Evolutionary conservation across 2,888 invertebrate species (phyloP), one percentile per base, ranked within the genome.

Genomic region (Notocelia uddmanniana): DNA sequence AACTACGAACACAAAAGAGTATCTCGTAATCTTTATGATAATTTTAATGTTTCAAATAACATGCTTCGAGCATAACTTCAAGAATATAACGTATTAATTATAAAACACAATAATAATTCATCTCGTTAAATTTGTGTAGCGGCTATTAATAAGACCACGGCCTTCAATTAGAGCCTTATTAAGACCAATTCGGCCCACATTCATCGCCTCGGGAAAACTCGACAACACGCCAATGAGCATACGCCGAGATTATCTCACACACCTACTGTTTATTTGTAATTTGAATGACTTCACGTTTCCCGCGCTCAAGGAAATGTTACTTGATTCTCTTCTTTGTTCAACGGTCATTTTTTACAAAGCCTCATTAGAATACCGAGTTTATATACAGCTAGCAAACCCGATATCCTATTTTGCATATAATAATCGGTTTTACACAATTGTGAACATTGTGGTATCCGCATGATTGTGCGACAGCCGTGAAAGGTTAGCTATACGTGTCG

Each of bases 221-320:
- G 71, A 77, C 79, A 81, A 83, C 81, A 81, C 80, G 80, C 79
- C 82, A 78, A 75, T 76, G 66, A 57, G 41, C 79, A 75, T 76
- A 68, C 60, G 23, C 50, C 74, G 70, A 72, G 76, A 78, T 77
- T 79, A 78, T 76, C 78, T 82, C 76, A 79, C 78, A 74, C 34
- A 71, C 62, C 55, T 72, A 72, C 68, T 68, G 72, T 57, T 72
- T 69, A 55, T 73, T 74, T 68, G 73, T 74, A 63, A 75, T 76
- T 74, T 62, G 67, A 85, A 84, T 84, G 82, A 82, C 79, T 83
- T 80, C 76, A 80, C 79, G 82, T 85, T 87, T 88, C 86, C 83
- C 86, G 85, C 85, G 82, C 84, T 86, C 84, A 88, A 86, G 88
- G 86, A 89, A 89, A 88, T 87, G 81, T 77, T 79, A 80, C 74